Conservation (phyloP, 2,888 invertebrate genomes). For the Sphinx pinastri region DNA sequence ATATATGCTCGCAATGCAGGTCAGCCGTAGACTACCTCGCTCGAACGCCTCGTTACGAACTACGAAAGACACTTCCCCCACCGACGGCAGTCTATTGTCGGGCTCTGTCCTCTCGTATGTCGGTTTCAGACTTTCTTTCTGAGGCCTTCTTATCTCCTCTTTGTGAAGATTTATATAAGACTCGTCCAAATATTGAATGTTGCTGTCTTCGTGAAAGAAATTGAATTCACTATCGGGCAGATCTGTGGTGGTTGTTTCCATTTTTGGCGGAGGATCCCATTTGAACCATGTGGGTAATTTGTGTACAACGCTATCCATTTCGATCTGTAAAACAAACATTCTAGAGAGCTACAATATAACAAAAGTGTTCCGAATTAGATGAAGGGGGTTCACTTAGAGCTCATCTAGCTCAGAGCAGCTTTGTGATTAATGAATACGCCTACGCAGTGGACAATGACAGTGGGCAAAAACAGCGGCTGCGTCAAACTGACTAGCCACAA, state of each 20-base stretch:
- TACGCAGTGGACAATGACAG: slow-evolving; percentile 51
- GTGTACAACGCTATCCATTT: slow-evolving; percentile 71
- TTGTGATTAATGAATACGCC: slow-evolving; percentile 78
- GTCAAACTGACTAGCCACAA: slow-evolving; percentile 64
- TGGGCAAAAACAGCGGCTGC: slow-evolving; percentile 69
- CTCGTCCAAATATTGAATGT: slow-evolving; percentile 77
- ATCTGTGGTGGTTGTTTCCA: slow-evolving; percentile 74
- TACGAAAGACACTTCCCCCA: slow-evolving; percentile 84
- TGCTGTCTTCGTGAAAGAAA: slow-evolving; percentile 75
- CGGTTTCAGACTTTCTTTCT: slow-evolving; percentile 66
- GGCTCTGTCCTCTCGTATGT: slow-evolving; percentile 72
- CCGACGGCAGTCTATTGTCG: slow-evolving; percentile 70
- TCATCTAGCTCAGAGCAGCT: slow-evolving; percentile 67
- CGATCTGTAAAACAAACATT: slow-evolving; percentile 61
- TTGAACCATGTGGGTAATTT: slow-evolving; percentile 76
- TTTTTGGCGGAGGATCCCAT: slow-evolving; percentile 75
- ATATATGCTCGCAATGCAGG: slow-evolving; percentile 88
- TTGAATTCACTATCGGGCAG: slow-evolving; percentile 73
- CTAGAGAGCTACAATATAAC: slow-evolving; percentile 33
- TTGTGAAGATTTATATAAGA: slow-evolving; percentile 76
- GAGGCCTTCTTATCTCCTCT: slow-evolving; percentile 74
- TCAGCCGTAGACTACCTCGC: slow-evolving; percentile 86
- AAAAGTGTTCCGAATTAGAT: slow-evolving; percentile 52
- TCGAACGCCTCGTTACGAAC: slow-evolving; percentile 86
- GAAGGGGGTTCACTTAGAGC: slow-evolving; percentile 62